Conservation (phyloP, 2,797 vertebrate species). For the Clarias laeviceps region DNA sequence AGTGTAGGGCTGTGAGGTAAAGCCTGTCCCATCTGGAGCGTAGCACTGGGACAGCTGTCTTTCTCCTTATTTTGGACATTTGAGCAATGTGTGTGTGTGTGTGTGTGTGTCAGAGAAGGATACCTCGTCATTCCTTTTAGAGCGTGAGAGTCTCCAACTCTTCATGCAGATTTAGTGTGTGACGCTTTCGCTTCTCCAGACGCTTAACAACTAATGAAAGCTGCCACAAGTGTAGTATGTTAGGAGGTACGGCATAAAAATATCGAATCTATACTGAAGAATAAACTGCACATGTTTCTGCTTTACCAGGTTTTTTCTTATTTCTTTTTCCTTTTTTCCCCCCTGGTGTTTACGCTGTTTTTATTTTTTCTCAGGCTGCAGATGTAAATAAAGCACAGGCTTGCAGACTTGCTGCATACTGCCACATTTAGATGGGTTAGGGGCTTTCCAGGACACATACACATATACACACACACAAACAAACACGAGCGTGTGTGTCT, state of each 20-base stretch:
- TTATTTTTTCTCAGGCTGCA: slow-evolving; percentile 15
- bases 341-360: not conserved
- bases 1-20: not conserved
- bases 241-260: not conserved
- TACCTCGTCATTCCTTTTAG: not conserved
- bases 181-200: not conserved
- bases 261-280: not conserved
- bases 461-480: too few relatives aligned
- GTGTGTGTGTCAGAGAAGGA: slow-evolving; percentile 2
- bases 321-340: too few relatives aligned
- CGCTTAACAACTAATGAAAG: not conserved
- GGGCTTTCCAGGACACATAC: slow-evolving; percentile 59
- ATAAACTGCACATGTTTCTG: not conserved
- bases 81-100: not conserved
- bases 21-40: not conserved
- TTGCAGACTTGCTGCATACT: slow-evolving; percentile 42
- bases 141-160: not conserved
- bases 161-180: not conserved
- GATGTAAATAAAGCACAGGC: slow-evolving; percentile 57
- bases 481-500: not conserved
- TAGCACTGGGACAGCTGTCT: not conserved
- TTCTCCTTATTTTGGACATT: not conserved
- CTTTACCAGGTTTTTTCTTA: not conserved
- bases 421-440: slow-evolving; percentile 57
- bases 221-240: not conserved